Evolutionary conservation across 2,113 vertebrate species (phyloP).

Genomic region (Agelaius phoeniceus): DNA sequence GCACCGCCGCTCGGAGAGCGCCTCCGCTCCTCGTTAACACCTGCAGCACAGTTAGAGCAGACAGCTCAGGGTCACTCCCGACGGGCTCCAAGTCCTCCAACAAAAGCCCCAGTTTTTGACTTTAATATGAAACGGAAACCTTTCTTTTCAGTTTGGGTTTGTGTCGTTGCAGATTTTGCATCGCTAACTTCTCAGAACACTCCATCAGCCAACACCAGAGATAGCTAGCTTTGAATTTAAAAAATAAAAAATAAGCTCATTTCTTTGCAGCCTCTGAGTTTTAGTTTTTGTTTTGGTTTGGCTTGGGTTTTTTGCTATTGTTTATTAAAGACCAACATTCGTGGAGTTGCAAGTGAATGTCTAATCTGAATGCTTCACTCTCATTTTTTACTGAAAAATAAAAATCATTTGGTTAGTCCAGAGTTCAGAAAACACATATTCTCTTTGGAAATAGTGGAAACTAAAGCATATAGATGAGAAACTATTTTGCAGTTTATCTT

Average conservation of each 20-base stretch:
- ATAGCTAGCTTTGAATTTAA: neutral
- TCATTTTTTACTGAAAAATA: neutral
- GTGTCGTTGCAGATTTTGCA: neutral
- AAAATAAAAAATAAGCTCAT: neutral
- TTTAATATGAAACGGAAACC: neutral
- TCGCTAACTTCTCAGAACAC: neutral
- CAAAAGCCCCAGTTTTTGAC: neutral
- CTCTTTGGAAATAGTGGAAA: slow-evolving; percentile 15
- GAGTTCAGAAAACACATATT: neutral
- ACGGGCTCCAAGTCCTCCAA: rapidly evolving
- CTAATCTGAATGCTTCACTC: neutral
- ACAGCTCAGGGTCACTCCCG: rapidly evolving
- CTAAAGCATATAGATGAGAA: slow-evolving; percentile 7
- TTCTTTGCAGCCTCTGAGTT: neutral
- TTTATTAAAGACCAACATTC: neutral
- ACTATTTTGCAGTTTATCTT: slow-evolving; percentile 12
- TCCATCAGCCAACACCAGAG: neutral
- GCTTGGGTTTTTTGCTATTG: neutral
- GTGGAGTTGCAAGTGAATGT: neutral
- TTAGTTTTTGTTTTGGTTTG: neutral
- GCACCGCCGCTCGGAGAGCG: rapidly evolving
- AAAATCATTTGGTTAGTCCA: neutral
- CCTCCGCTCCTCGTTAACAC: neutral
- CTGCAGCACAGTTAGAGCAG: rapidly evolving
- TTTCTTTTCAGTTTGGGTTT: neutral